A percentile compares a stretch with the other conserved stretches of the same genome.
Evolutionary conservation across 2,797 vertebrate genomes (phyloP).

Genomic region (Sebastes nivosus): DNA sequence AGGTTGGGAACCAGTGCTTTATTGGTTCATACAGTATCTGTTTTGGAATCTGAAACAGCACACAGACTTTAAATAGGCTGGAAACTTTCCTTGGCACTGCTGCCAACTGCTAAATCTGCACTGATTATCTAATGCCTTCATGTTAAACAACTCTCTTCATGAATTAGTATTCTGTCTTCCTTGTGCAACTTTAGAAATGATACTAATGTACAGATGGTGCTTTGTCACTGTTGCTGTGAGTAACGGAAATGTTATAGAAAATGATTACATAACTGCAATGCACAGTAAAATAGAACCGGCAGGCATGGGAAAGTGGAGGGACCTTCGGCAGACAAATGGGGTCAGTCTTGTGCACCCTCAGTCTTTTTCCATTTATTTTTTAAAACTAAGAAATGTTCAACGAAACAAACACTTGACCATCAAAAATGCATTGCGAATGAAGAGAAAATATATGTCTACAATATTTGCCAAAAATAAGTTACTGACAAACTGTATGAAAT

Average conservation of each 20-base stretch:
- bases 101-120: background rate
- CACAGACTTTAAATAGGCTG: slow-evolving; percentile 4
- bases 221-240: background rate
- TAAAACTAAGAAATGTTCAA: background rate
- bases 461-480: background rate
- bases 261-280: slow-evolving; percentile 9
- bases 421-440: background rate
- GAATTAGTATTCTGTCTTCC: background rate
- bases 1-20: background rate
- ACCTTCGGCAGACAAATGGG: slow-evolving; percentile 1
- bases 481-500: background rate
- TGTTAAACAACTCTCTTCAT: background rate
- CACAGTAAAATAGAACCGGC: slow-evolving; percentile 6
- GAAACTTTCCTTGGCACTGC: background rate
- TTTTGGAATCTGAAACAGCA: background rate
- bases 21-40: background rate
- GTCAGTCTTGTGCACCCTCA: background rate
- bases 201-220: background rate
- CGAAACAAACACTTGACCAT: background rate
- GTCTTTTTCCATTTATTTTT: slow-evolving; percentile 10
- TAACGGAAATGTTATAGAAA: background rate
- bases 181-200: background rate
- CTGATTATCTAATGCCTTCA: background rate
- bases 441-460: background rate
- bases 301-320: background rate